Percentiles rank a stretch among this genome's conserved stretches.
These are phyloP conservation scores for Macrotrachela quadricornifera DNA, from an alignment of 1,140 invertebrate species.

Conservation along the genomic window DNA sequence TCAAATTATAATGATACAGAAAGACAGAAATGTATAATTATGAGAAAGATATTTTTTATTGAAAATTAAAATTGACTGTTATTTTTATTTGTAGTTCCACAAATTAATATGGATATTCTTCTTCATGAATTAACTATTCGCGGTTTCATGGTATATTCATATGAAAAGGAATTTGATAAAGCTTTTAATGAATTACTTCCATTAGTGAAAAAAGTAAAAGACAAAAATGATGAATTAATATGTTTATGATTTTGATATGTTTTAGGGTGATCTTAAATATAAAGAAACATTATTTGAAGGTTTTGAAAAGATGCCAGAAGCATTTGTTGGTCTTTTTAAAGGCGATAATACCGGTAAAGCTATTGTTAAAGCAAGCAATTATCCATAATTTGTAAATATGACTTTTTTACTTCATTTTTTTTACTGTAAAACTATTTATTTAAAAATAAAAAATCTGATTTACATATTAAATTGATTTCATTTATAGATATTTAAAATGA, in stretches of 20 bases:
- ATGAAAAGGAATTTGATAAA: conserved; percentile 30
- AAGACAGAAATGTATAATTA: background rate
- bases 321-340: conserved; percentile 38
- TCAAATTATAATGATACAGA: conserved; percentile 10
- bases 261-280: conserved; percentile 36
- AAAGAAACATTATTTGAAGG: conserved; percentile 38
- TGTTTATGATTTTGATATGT: background rate
- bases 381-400: no score
- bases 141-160: conserved; percentile 10
- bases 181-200: conserved; percentile 34
- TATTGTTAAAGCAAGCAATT: conserved; percentile 30
- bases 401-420: no score
- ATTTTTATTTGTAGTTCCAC: conserved; percentile 2
- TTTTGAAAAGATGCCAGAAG: conserved; percentile 40
- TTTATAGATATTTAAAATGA: no score
- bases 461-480: no score
- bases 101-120: conserved; percentile 7
- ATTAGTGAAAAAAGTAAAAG: no score
- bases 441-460: no score
- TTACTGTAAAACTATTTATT: no score
- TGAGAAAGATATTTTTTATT: no score
- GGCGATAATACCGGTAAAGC: conserved; percentile 42
- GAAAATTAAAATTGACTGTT: no score
- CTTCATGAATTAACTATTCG: conserved; percentile 10
- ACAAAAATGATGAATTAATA: no score